Evolutionary conservation across 1,140 invertebrate species (phyloP), one percentile per base, ranked within the genome.

Genomic region (Pseudomyrmex dendroicus): DNA sequence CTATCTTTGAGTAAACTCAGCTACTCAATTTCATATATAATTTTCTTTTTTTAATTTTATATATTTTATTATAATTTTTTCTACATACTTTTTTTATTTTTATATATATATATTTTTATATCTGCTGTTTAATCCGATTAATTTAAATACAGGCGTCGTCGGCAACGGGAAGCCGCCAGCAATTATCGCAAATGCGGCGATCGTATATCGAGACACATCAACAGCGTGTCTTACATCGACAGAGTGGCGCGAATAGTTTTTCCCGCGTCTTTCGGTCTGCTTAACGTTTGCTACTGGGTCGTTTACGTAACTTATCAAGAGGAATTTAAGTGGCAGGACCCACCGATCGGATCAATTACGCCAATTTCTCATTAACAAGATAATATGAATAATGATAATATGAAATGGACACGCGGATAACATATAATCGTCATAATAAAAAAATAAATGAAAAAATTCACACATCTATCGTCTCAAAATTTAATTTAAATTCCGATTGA

Each of bases 281-380:
- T 98, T 59, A 98, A 98, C 90, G 91, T 98, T 25, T 96, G 97
- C 90, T 99, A 99, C 93, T 99, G 98, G 98, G 94, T 98, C 82
- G 95, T 96, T 56, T 98, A 98, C 93, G 96, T 96, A 12, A 95
- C 95, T 72, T 96, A 96, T 77, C 96, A 96, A 89, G 96, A 96
- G 84, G 95, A 96, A 91, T 97, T 97, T 91, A 95, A 96, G 84
- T 97, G 96, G 96, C 96, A 96, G 68, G 96, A 97, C 92, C 93
- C 94, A 0, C 87, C 87, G 0, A 57, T 88, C 2, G 86, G 86
- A 5, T 88, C 87, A 2, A 88, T 77, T 54, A 67, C n/a, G 25
- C 48, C 73, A 17, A 66, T 85, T 10, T 88, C 86, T 0, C 54
- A 70, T 61, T 80, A 70, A 84, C 12, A 10, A 70, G 56, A 67